Conservation (phyloP, 2,113 vertebrate species). For the Cryptomyrus ogoouensis region DNA sequence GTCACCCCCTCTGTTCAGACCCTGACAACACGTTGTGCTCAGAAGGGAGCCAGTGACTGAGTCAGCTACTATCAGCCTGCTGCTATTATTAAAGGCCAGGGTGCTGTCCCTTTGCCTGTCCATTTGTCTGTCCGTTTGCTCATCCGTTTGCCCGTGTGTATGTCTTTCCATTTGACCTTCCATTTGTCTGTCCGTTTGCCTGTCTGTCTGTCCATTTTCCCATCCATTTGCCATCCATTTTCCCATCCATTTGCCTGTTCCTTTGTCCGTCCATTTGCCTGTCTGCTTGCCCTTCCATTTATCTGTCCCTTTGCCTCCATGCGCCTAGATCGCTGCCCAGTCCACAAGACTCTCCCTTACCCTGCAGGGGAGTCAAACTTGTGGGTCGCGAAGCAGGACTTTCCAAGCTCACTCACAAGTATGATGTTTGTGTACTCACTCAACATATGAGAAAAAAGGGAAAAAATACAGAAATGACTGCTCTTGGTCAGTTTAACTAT, state of each 20-base stretch:
- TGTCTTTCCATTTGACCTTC: too few species aligned
- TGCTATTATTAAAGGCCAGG: constrained; percentile 15
- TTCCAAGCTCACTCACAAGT: background rate
- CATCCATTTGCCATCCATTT: too few species aligned
- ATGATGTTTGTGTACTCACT: background rate
- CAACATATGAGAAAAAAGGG: background rate
- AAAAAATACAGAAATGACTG: too few species aligned
- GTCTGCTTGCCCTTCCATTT: too few species aligned
- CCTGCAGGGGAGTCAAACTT: background rate
- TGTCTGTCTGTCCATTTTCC: too few species aligned
- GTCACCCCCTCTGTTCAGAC: background rate
- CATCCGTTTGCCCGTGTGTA: too few species aligned
- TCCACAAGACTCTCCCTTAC: background rate
- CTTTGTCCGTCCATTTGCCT: background rate
- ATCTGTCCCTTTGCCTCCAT: background rate
- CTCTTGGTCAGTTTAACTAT: background rate
- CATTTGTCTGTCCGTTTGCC: too few species aligned
- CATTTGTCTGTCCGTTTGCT: background rate
- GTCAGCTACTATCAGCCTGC: constrained; percentile 6
- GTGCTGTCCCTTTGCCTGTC: constrained; percentile 2
- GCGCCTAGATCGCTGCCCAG: background rate
- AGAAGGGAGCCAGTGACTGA: background rate
- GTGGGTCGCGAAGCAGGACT: background rate
- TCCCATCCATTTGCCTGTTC: background rate
- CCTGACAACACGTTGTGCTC: background rate